Percentiles rank a stretch among this genome's conserved stretches.
Evolutionary conservation across 2,113 vertebrate species (phyloP).

Genomic region (Gymnorhina tibicen): DNA sequence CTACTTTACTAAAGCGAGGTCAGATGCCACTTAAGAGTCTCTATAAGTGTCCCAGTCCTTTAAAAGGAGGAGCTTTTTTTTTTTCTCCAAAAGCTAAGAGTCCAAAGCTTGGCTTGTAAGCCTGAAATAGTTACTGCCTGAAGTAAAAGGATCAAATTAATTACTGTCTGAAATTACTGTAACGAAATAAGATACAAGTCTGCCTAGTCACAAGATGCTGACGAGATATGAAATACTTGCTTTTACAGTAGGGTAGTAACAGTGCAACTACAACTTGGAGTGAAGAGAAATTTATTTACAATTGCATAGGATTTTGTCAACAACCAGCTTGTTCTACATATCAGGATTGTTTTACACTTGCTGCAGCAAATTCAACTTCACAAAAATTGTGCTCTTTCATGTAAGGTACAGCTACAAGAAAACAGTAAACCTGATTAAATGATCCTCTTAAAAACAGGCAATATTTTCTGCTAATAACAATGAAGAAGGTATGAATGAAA

Average conservation of each 20-base stretch:
- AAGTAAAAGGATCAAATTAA: slow-evolving; percentile 29
- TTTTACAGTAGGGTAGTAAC: background rate
- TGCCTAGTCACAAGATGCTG: slow-evolving; percentile 7
- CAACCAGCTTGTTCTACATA: background rate
- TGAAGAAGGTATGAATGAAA: background rate
- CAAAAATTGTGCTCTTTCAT: background rate
- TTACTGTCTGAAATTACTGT: slow-evolving; percentile 29
- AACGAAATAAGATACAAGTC: slow-evolving; percentile 2
- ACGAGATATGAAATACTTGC: background rate
- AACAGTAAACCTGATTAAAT: background rate
- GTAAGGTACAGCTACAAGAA: background rate
- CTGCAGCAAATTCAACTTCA: background rate
- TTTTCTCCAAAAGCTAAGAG: background rate
- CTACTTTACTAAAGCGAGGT: background rate
- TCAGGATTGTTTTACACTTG: background rate
- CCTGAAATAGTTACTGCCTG: slow-evolving; percentile 10
- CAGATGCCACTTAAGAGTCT: background rate
- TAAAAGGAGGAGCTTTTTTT: background rate
- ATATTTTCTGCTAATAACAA: background rate
- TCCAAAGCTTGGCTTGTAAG: background rate
- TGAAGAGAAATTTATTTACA: background rate
- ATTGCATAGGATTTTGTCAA: background rate
- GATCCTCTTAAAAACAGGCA: background rate
- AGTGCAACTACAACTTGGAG: background rate
- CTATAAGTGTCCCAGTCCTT: background rate